Evolutionary conservation across 2,797 vertebrate genomes (phyloP), one percentile per base, ranked within the genome.

Genomic region (Alexandromys oeconomus): DNA sequence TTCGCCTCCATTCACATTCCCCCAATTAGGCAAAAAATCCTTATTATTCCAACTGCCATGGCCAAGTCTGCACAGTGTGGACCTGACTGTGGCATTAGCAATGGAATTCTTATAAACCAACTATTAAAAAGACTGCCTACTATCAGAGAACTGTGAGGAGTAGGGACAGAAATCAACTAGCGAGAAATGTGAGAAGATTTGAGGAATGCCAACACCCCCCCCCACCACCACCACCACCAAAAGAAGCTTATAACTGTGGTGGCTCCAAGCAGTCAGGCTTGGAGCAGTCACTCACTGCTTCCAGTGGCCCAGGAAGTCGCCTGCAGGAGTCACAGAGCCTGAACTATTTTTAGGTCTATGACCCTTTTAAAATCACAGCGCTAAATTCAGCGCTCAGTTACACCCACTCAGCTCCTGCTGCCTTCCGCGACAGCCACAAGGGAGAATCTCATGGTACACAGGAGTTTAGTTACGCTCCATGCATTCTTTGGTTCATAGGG

Each of bases 331-430:
- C 94, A 92, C 98, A 98, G 97, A 97, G 97, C 96, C 94, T 94
- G 29, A 97, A 98, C 98, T 98, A 98, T 98, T 98, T 98, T 98
- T 98, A 98, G 98, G 97, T 97, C 98, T 97, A 80, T 94, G 98
- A 98, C 98, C 98, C 98, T 97, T 95, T 96, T 92, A 79, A 88
- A 97, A 96, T 95, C 89, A 87, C 74, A 95, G 57, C 13, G 80
- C 93, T 97, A 97, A 96, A 97, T 95, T 81, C 94, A 87, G 92
- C 92, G 69, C 80, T 95, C 78, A 29, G 82, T 93, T 93, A 94
- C 93, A 97, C 86, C 85, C 93, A 97, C 97, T 97, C 94, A 81
- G 65, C 94, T 97, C 96, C 95, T 94, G 96, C 92, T 13, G 73
- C 94, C 95, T 74, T 88, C 79, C 25, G 65, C 40, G 0, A 48